These are phyloP conservation scores for Odobenus rosmarus DNA, from an alignment of 2,113 vertebrate genomes.

Conservation along the genomic window DNA sequence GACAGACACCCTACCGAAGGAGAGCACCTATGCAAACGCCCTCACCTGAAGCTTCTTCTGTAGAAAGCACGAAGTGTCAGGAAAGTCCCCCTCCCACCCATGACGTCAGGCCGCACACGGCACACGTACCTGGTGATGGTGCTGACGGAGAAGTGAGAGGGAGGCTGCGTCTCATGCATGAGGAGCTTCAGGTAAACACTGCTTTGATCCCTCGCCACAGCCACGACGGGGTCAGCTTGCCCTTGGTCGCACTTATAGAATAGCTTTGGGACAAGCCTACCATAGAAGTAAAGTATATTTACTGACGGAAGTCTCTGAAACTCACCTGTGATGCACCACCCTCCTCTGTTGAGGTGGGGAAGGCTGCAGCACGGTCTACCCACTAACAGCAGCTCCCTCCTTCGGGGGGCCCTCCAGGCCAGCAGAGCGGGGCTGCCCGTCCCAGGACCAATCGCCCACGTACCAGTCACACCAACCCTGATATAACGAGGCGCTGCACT, in stretches of 20 bases:
- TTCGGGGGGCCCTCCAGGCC: neutral
- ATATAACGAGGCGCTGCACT: neutral
- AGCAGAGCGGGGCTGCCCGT: fast-evolving
- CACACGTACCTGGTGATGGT: constrained; percentile 93
- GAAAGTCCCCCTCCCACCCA: fast-evolving
- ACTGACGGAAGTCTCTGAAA: neutral
- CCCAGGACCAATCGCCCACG: neutral
- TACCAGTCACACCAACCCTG: fast-evolving
- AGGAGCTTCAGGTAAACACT: constrained; percentile 95
- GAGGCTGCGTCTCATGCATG: constrained; percentile 96
- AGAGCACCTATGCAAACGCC: neutral
- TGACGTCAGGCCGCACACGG: fast-evolving
- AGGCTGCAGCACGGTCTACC: fast-evolving
- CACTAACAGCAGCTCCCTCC: too few species aligned
- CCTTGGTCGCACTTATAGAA: constrained; percentile 97
- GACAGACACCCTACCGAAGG: neutral
- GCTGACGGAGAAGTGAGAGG: constrained; percentile 95
- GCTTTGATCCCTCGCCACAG: constrained; percentile 96
- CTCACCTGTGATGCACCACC: neutral
- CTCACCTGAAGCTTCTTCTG: too few species aligned
- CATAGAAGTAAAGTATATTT: neutral
- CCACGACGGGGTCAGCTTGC: constrained; percentile 96
- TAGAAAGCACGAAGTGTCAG: fast-evolving
- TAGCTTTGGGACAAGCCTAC: constrained; percentile 93
- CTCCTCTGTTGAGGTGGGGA: too few species aligned